Evolutionary conservation across 2,113 vertebrate species (phyloP), one percentile per base, ranked within the genome.

Genomic region (Podiceps cristatus): DNA sequence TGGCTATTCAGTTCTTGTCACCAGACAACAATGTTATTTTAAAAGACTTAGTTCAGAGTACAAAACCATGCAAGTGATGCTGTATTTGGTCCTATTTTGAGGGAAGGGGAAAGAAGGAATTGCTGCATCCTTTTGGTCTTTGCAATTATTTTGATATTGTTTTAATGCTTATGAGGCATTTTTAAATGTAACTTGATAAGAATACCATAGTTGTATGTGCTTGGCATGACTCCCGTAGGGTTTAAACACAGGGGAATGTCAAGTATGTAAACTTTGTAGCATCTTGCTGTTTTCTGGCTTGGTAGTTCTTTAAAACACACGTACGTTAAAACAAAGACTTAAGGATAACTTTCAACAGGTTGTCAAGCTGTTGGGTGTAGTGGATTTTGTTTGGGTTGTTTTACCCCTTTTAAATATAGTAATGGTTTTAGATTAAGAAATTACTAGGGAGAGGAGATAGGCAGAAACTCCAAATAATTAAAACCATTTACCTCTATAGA

Each of bases 11-110:
- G 71, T 95, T 86, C 88, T 93, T 58, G 62, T 94, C 90, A 75
- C 33, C 68, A 90, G 68, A 87, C 87, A 78, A 93, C 67, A 94
- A 87, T 63, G 84, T 95, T 96, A 93, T 91, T 96, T 95, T 93
- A 97, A 96, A 96, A 84, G 49, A 44, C 89, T 72, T 83, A 66
- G 63, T 80, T 86, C 33, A 71, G 44, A 71, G 53, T 60, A 81
- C 59, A 90, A 56, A 96, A 82, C 16, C 42, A 47, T 42, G 16
- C 0, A 49, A 66, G 17, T 24, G n/a, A 80, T 60, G 31, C 62
- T 95, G 77, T 59, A 55, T 85, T 85, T 78, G 49, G 13, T 3
- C 31, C 13, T 80, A 3, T 37, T 67, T 73, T 66, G 62, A 82
- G 31, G 40, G 55, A 77, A 79, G 9, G 18, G 8, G 29, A 69